Percentiles rank a stretch among this genome's conserved stretches.
These are phyloP conservation scores for Grallaria varia DNA, from an alignment of 2,113 vertebrate genomes.

Conservation along the genomic window DNA sequence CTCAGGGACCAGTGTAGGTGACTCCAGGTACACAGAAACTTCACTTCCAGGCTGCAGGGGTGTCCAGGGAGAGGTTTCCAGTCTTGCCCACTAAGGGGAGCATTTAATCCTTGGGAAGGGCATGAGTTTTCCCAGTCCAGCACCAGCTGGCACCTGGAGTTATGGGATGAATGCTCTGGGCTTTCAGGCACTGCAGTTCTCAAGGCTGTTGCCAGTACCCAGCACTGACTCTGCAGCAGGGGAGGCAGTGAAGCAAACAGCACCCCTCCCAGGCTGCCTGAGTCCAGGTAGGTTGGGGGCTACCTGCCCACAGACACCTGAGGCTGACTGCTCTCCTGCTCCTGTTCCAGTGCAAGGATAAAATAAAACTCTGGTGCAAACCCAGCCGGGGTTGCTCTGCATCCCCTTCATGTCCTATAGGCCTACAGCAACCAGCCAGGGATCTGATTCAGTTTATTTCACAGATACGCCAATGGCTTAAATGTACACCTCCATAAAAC, in stretches of 20 bases:
- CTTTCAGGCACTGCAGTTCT: neutral
- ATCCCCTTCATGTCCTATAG: neutral
- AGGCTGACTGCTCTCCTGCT: neutral
- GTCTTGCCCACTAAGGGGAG: neutral
- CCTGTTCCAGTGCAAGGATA: neutral
- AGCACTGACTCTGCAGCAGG: neutral
- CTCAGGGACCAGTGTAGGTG: neutral
- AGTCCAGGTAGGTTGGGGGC: neutral
- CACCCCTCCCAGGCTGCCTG: rapidly evolving
- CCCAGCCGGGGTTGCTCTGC: neutral
- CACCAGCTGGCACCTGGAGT: neutral
- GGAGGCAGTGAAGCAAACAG: neutral
- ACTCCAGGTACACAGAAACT: neutral
- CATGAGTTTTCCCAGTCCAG: neutral
- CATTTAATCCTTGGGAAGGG: neutral
- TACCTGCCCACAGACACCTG: neutral
- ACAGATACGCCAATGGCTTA: slow-evolving; percentile 2
- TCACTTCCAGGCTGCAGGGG: neutral
- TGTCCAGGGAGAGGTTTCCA: neutral
- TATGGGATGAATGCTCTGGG: neutral
- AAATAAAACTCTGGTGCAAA: neutral
- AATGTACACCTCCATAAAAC: slow-evolving; percentile 15
- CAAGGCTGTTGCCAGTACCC: neutral
- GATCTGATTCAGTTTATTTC: slow-evolving; percentile 47
- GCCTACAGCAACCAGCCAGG: rapidly evolving